phyloP scores from a whole-genome alignment of 2,888 invertebrate genomes.

The Platerodrilus igneus region DNA sequence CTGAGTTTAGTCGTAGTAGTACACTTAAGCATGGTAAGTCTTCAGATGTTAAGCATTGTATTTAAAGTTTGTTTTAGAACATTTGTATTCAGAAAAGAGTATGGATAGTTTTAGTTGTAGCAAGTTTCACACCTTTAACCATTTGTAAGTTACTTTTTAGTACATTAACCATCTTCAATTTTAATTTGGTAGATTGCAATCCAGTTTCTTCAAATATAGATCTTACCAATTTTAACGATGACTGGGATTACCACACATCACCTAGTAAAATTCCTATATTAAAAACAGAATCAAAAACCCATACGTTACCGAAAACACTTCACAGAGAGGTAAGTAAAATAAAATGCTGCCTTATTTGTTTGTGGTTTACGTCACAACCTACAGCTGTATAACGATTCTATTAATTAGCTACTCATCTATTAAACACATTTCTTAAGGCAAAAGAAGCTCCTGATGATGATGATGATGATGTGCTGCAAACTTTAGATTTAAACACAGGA shows the following conservation, averaged over 20 bases:
- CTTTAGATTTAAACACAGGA: slow-evolving; percentile 3
- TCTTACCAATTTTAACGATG: slow-evolving; percentile 24
- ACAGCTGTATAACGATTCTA: too few species aligned
- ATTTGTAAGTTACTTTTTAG: slow-evolving; percentile 4
- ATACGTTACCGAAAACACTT: slow-evolving; percentile 19
- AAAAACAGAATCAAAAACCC: slow-evolving; percentile 13
- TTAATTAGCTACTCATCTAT: too few species aligned
- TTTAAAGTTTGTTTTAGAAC: background rate
- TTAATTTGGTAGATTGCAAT: slow-evolving; percentile 11
- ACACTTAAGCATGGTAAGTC: slow-evolving; percentile 8
- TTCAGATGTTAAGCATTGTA: background rate
- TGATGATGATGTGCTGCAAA: slow-evolving; percentile 11
- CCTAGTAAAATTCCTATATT: slow-evolving; percentile 27
- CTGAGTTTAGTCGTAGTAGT: too few species aligned
- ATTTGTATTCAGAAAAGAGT: background rate
- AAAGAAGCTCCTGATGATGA: slow-evolving; percentile 11
- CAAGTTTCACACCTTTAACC: background rate
- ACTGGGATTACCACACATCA: slow-evolving; percentile 30
- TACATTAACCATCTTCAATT: background rate
- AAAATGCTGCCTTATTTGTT: too few species aligned
- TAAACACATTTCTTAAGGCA: slow-evolving; percentile 1
- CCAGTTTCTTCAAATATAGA: slow-evolving; percentile 12
- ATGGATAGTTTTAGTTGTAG: slow-evolving; percentile 6
- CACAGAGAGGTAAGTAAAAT: slow-evolving; percentile 16
- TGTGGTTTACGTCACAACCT: background rate